Evolutionary conservation across 1,140 invertebrate species (phyloP).

Genomic region (Caerostris darwini): DNA sequence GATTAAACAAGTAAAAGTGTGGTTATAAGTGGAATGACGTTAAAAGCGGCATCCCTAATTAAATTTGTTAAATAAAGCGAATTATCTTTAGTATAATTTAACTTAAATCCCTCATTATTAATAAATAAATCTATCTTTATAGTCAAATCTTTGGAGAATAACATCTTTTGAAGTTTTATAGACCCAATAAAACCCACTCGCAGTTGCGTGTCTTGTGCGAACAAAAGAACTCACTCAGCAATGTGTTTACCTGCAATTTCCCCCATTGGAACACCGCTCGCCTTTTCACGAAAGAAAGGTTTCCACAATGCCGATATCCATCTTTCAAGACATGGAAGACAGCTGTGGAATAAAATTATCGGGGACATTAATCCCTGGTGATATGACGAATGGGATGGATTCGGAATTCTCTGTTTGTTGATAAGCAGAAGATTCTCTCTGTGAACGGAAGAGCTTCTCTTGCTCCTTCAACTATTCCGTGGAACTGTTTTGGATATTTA

Average conservation of each 20-base stretch:
- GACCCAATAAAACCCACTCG: neutral
- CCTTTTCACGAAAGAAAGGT: neutral
- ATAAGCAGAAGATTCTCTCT: neutral
- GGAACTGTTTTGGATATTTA: neutral
- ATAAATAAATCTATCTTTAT: neutral
- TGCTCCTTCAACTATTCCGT: neutral
- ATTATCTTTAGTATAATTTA: too few species aligned
- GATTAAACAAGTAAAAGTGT: too few species aligned
- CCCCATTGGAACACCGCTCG: neutral
- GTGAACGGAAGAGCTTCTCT: neutral
- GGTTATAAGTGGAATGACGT: too few species aligned
- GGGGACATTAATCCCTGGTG: neutral
- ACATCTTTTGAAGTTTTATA: neutral
- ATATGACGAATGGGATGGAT: neutral
- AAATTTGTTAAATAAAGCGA: too few species aligned
- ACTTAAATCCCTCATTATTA: neutral
- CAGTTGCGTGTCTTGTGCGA: neutral
- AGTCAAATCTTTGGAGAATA: too few species aligned
- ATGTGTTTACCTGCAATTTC: neutral
- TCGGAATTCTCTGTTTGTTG: neutral
- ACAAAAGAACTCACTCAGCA: neutral
- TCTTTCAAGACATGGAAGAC: neutral
- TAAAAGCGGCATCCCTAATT: too few species aligned
- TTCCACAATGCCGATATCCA: neutral
- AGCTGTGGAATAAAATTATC: neutral